Conservation (phyloP, 2,797 vertebrate genomes). For the Lateolabrax maculatus region DNA sequence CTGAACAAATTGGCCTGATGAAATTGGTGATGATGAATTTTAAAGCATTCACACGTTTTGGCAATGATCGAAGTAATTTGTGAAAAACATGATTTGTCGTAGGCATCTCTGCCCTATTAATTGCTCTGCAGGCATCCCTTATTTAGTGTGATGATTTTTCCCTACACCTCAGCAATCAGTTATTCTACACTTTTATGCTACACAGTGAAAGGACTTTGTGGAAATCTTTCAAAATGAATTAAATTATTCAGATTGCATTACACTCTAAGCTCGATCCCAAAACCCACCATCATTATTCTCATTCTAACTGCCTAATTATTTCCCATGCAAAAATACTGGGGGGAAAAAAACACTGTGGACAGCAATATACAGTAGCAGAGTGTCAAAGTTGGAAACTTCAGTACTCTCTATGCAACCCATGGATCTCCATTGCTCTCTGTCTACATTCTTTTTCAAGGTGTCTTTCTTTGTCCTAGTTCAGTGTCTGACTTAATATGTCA, state of each 20-base stretch:
- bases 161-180: conserved; percentile 33
- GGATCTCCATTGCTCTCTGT: neutral
- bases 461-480: conserved; percentile 19
- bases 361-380: neutral
- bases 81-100: neutral
- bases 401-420: neutral
- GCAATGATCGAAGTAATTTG: neutral
- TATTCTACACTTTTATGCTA: conserved; percentile 41
- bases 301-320: conserved; percentile 50
- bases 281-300: conserved; percentile 48
- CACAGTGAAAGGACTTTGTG: conserved; percentile 43
- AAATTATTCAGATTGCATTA: conserved; percentile 37
- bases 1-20: conserved; percentile 9
- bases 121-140: conserved; percentile 11
- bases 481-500: conserved; percentile 20
- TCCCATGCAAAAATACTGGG: conserved; percentile 25
- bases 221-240: conserved; percentile 47
- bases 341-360: conserved; percentile 7
- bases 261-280: conserved; percentile 27
- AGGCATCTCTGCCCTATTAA: conserved; percentile 21
- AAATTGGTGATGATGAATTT: conserved; percentile 30
- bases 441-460: neutral
- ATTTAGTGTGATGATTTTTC: conserved; percentile 32
- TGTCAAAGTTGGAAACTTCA: neutral
- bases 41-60: neutral